phyloP scores from a whole-genome alignment of 2,888 invertebrate species.

The Lasioglossum zephyrum region DNA sequence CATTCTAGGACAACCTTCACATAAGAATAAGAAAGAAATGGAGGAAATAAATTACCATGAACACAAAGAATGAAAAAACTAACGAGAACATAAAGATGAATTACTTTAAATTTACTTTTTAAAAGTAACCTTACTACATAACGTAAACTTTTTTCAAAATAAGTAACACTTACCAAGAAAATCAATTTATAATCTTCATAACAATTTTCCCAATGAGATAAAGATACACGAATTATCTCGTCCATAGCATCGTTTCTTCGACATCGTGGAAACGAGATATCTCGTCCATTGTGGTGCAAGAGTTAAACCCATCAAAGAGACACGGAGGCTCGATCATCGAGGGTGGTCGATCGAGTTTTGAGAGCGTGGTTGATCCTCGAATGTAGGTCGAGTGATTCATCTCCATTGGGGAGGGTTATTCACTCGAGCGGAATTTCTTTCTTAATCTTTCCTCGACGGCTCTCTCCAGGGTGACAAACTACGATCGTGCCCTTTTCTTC shows the following conservation, averaged over 20 bases:
- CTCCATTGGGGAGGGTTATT: slow-evolving; percentile 40
- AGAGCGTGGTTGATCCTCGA: neutral
- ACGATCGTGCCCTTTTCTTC: slow-evolving; percentile 43
- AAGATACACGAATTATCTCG: too few relatives aligned
- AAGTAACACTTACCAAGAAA: neutral
- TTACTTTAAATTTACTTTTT: too few relatives aligned
- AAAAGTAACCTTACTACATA: too few relatives aligned
- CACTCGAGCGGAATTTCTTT: slow-evolving; percentile 44
- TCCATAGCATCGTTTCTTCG: too few relatives aligned
- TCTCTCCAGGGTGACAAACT: slow-evolving; percentile 66
- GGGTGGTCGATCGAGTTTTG: neutral
- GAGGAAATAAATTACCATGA: too few relatives aligned
- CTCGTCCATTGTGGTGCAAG: too few relatives aligned
- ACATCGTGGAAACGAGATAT: too few relatives aligned
- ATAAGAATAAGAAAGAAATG: too few relatives aligned
- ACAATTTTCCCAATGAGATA: neutral
- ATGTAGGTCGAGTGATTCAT: neutral
- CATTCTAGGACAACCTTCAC: neutral
- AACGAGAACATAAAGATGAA: too few relatives aligned
- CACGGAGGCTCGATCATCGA: neutral
- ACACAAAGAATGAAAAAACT: too few relatives aligned
- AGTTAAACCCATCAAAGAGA: neutral
- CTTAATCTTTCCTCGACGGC: slow-evolving; percentile 39
- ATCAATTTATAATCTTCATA: neutral
- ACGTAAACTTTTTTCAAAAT: too few relatives aligned